These are phyloP conservation scores for Myripristis murdjan DNA, from an alignment of 2,797 vertebrate species.

Conservation along the genomic window DNA sequence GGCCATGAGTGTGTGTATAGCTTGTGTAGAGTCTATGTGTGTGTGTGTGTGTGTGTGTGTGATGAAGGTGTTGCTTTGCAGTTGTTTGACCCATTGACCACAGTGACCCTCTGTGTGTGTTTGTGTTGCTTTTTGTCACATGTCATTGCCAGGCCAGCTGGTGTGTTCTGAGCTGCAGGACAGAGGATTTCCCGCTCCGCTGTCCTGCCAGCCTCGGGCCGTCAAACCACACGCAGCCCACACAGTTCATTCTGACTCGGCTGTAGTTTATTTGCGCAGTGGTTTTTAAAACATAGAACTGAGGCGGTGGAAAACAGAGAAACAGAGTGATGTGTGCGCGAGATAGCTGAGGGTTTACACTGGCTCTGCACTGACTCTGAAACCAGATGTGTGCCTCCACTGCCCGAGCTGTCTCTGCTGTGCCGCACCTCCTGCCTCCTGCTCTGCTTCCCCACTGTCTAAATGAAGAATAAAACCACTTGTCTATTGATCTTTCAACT, in stretches of 20 bases:
- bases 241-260: neutral
- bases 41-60: neutral
- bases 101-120: slow-evolving; percentile 26
- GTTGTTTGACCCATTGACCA: slow-evolving; percentile 47
- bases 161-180: slow-evolving; percentile 47
- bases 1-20: neutral
- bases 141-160: slow-evolving; percentile 49
- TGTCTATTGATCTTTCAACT: too few species aligned
- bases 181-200: slow-evolving; percentile 64
- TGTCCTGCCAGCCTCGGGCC: neutral
- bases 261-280: slow-evolving; percentile 1
- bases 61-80: slow-evolving; percentile 33
- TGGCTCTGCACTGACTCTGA: slow-evolving; percentile 12
- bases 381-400: neutral
- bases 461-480: too few species aligned
- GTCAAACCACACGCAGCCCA: slow-evolving; percentile 18
- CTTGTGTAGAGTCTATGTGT: neutral
- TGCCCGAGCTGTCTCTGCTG: neutral
- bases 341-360: neutral
- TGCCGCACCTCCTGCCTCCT: neutral
- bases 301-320: neutral
- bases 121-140: slow-evolving; percentile 33
- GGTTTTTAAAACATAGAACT: slow-evolving; percentile 10
- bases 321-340: neutral
- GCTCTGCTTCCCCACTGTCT: neutral